A percentile compares a stretch with the other conserved stretches of the same genome.
Conservation (phyloP, 2,797 vertebrate species). For the Menidia menidia region DNA sequence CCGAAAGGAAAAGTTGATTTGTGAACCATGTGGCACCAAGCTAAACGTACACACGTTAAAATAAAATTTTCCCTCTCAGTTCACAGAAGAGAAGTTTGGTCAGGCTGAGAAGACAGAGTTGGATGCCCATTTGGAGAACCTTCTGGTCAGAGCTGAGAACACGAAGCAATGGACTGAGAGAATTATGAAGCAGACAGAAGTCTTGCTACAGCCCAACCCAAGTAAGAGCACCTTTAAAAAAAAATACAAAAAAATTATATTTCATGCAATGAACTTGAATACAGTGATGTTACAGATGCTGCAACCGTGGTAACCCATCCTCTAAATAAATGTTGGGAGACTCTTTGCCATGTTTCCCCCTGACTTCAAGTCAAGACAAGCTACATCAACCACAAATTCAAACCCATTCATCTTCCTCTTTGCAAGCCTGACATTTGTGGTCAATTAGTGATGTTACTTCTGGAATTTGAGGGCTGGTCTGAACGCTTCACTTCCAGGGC, state of each 20-base stretch:
- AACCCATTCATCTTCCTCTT: neutral
- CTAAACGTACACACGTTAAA: neutral
- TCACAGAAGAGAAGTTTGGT: conserved; percentile 98
- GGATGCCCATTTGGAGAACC: conserved; percentile 97
- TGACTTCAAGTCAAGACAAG: too few species aligned
- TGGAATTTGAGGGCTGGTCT: neutral
- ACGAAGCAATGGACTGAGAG: conserved; percentile 97
- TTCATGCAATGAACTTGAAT: neutral
- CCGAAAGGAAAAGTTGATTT: neutral
- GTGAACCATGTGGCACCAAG: neutral
- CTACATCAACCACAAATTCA: too few species aligned
- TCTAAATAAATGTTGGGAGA: too few species aligned
- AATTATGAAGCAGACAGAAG: conserved; percentile 98
- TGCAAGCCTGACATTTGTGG: neutral
- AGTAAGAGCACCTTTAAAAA: conserved; percentile 83
- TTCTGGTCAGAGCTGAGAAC: conserved; percentile 93
- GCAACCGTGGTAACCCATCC: too few species aligned
- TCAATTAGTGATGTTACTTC: neutral
- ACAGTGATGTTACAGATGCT: neutral
- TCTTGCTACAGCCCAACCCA: conserved; percentile 96
- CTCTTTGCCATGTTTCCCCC: too few species aligned
- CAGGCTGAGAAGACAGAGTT: conserved; percentile 98
- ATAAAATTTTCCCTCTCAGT: conserved; percentile 67
- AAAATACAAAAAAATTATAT: too few species aligned
- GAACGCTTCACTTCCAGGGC: too few species aligned